Percentiles rank a stretch among this genome's conserved stretches.
Evolutionary conservation across 2,113 vertebrate genomes (phyloP).

Genomic region (Rhinoptilus africanus): DNA sequence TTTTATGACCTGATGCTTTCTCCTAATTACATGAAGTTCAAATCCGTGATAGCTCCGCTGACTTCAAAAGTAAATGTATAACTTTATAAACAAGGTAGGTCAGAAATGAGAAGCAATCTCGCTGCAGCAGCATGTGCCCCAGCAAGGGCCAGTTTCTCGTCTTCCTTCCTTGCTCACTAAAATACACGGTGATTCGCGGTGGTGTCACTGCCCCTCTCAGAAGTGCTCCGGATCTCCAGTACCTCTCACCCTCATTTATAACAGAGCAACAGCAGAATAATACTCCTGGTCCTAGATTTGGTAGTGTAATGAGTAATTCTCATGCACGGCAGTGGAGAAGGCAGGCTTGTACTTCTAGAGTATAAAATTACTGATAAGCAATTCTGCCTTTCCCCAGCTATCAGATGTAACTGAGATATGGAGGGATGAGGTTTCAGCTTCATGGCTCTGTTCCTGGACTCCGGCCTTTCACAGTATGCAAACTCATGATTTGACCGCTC

Average conservation of each 20-base stretch:
- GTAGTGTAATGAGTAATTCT: not conserved
- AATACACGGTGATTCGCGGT: not conserved
- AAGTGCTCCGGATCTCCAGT: not conserved
- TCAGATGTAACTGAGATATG: conserved; percentile 1
- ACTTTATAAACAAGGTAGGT: conserved; percentile 33
- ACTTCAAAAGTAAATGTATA: conserved; percentile 44
- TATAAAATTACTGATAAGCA: conserved; percentile 38
- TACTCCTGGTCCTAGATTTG: not conserved
- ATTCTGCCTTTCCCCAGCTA: not conserved
- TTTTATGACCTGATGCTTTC: conserved; percentile 10
- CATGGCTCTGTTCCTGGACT: not conserved
- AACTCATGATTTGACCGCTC: not conserved
- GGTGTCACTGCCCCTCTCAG: not conserved
- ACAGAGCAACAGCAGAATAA: not conserved
- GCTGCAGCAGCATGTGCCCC: conserved; percentile 21
- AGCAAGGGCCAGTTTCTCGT: not conserved
- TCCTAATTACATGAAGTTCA: conserved; percentile 22
- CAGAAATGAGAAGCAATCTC: not conserved
- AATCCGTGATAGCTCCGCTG: not conserved
- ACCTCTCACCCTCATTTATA: not conserved
- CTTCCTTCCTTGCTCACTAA: not conserved
- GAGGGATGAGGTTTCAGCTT: conserved; percentile 23
- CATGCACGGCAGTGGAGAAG: not conserved
- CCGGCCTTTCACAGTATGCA: not conserved
- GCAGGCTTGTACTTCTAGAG: not conserved